Conservation (phyloP, 2,797 vertebrate species). For the Premnoplex brunnescens region DNA sequence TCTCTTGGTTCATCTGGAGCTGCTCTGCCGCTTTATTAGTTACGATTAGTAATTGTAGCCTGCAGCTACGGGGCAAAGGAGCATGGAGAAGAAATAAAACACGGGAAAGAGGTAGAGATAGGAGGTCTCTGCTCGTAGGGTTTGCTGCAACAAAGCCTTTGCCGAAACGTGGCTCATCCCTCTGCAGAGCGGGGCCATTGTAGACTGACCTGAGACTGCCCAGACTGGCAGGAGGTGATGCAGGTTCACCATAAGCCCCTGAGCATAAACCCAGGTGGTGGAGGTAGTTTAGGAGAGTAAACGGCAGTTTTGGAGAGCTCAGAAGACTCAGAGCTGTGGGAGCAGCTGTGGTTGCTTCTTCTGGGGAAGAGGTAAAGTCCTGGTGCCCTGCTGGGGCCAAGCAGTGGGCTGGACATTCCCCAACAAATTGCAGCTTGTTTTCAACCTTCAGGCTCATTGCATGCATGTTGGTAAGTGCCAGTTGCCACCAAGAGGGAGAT, state of each 20-base stretch:
- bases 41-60: conserved; percentile 3
- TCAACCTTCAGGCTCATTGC: not conserved
- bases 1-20: not conserved
- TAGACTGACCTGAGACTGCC: not conserved
- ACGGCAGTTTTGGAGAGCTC: not conserved
- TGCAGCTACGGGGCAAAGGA: not conserved
- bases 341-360: not conserved
- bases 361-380: not conserved
- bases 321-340: not conserved
- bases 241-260: not conserved
- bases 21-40: conserved; percentile 21
- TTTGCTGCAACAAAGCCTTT: not conserved
- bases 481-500: not conserved
- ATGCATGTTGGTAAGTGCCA: not conserved
- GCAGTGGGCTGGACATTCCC: not conserved
- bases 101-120: not conserved
- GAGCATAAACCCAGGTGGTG: not conserved
- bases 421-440: not conserved
- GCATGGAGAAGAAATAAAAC: not conserved
- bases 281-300: not conserved
- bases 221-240: not conserved
- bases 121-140: not conserved
- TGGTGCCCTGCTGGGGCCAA: fast-evolving
- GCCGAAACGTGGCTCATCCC: fast-evolving
- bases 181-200: fast-evolving